Base-by-base conservation (phyloP, 2,888 invertebrate genomes). In the Chrysolina haemoptera region DNA sequence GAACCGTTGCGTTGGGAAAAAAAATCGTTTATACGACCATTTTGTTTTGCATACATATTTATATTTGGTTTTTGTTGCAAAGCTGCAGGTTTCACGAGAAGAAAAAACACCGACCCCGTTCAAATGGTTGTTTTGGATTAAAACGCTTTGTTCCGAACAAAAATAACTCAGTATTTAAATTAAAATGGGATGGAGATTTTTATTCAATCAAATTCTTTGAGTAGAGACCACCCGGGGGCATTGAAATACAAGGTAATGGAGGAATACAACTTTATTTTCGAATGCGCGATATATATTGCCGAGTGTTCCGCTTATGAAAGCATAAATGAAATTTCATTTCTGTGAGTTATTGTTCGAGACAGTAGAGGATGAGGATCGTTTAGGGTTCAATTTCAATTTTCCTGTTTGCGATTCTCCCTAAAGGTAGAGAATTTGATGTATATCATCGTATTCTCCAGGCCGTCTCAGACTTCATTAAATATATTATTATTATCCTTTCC, bases 171-270 rank as follows among this genome's bases (percentile, higher is more conserved):
- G 67, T 70, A 74, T 76, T 76, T 65, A 72, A 72, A 77, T 75
- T 73, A 71, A 73, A 71, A 69, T 66, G 46, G 71, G 69, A 77
- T 71, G 67, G 63, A 70, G 74, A 63, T 72, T 74, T 71, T 74
- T 55, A 74, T 74, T 72, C 72, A 71, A 76, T 76, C 72, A 71
- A 76, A 74, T 70, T 74, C 74, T 72, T 72, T 48, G 62, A 55
- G 64, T 35, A 50, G 22, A 22, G 53, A 68, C 43, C 27, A 67
- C 73, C 68, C 27, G 55, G 55, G 59, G 75, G 75, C 72, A 59
- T 68, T 53, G 63, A 73, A 73, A 73, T 64, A 46, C 43, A 46
- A 46, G 62, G 59, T 73, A 73, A 73, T 73, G 68, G 68, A 64
- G 67, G 62, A 71, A 63, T 20, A 59, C 27, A 59, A 59, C 59